These are phyloP conservation scores for Xestia ashworthii DNA, from an alignment of 2,888 invertebrate species.

Conservation along the genomic window DNA sequence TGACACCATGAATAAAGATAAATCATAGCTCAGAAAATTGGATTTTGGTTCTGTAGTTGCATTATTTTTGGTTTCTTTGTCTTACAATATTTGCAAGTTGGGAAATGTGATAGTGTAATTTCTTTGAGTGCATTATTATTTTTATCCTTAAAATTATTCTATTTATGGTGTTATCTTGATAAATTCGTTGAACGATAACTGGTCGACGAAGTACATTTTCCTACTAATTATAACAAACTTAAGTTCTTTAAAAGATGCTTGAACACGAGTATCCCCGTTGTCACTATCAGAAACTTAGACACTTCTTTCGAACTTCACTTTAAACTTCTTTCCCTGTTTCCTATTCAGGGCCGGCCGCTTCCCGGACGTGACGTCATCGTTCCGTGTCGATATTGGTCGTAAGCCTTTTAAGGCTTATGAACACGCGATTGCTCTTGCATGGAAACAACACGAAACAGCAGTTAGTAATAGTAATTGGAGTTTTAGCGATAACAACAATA, in stretches of 20 bases:
- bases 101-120: neutral
- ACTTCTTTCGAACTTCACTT: slow-evolving; percentile 52
- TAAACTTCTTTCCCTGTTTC: slow-evolving; percentile 65
- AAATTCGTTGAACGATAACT: neutral
- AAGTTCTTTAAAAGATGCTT: slow-evolving; percentile 32
- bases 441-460: slow-evolving; percentile 52
- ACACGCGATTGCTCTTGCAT: slow-evolving; percentile 55
- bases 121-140: neutral
- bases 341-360: slow-evolving; percentile 66
- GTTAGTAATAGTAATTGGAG: slow-evolving; percentile 48
- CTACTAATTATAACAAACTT: slow-evolving; percentile 21
- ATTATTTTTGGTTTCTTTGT: slow-evolving; percentile 34
- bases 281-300: slow-evolving; percentile 59
- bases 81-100: slow-evolving; percentile 21
- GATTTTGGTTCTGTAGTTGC: slow-evolving; percentile 58
- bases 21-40: slow-evolving; percentile 66
- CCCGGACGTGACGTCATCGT: slow-evolving; percentile 74
- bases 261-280: slow-evolving; percentile 39
- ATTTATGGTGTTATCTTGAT: neutral
- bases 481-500: slow-evolving; percentile 48
- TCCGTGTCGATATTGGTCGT: slow-evolving; percentile 67
- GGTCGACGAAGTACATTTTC: neutral
- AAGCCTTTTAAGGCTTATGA: slow-evolving; percentile 54
- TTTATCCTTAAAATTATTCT: neutral
- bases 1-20: slow-evolving; percentile 68